Evolutionary conservation across 2,113 vertebrate genomes (phyloP).

Genomic region (Procavia capensis): DNA sequence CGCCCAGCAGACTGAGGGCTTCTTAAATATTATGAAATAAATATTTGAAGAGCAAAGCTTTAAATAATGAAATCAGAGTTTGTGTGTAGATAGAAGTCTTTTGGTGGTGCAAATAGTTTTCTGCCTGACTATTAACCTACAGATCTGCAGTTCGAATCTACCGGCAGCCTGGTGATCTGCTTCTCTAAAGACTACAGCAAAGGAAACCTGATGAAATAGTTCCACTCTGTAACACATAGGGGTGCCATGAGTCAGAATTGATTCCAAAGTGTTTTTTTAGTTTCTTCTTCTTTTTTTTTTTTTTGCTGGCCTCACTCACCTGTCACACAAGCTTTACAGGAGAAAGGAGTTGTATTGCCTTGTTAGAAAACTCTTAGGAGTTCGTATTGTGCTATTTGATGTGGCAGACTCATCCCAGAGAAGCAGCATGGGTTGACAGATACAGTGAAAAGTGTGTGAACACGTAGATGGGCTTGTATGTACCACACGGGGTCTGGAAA

Average conservation of each 20-base stretch:
- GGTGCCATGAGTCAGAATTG: not conserved
- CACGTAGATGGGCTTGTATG: no score
- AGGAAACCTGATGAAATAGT: not conserved
- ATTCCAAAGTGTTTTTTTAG: not conserved
- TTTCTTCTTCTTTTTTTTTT: no score
- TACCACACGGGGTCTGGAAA: not conserved
- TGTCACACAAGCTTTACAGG: not conserved
- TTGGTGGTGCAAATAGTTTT: not conserved
- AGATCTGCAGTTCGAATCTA: not conserved
- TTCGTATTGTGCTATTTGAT: not conserved
- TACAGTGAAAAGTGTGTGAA: not conserved
- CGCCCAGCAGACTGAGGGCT: not conserved
- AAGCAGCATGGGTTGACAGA: not conserved
- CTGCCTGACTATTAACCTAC: not conserved
- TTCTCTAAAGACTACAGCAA: not conserved
- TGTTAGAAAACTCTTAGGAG: not conserved
- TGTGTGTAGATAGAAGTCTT: not conserved
- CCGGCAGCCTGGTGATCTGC: not conserved
- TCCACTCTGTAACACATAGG: not conserved
- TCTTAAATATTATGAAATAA: not conserved
- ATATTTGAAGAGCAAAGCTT: not conserved
- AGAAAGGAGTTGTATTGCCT: not conserved
- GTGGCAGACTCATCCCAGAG: not conserved
- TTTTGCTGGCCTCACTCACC: no score
- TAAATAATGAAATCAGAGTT: not conserved